Percentiles rank a stretch among this genome's conserved stretches.
phyloP scores from a whole-genome alignment of 2,113 vertebrate genomes.

The Sinocyclocheilus rhinocerous region DNA sequence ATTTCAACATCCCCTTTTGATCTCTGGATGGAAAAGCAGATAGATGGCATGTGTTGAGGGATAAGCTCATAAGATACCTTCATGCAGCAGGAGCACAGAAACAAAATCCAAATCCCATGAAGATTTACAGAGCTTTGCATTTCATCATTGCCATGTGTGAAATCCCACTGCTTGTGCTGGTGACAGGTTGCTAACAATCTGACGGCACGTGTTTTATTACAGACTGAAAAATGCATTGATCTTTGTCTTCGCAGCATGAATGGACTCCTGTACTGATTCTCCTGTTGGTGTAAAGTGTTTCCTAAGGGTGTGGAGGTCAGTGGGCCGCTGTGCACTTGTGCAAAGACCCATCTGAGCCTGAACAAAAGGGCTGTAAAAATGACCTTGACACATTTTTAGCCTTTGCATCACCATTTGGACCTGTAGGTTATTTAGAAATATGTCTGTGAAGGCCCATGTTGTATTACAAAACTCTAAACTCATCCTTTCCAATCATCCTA shows the following conservation, averaged over 20 bases:
- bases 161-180: constrained; percentile 28
- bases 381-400: neutral
- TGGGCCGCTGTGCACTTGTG: neutral
- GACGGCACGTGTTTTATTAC: neutral
- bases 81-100: neutral
- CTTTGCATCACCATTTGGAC: neutral
- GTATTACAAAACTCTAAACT: too few species aligned
- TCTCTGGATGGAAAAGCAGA: neutral
- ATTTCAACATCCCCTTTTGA: neutral
- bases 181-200: constrained; percentile 24
- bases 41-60: constrained; percentile 12
- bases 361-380: too few species aligned
- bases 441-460: too few species aligned
- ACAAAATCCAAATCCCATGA: constrained; percentile 34
- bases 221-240: constrained; percentile 10
- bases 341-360: neutral
- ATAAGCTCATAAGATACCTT: constrained; percentile 23
- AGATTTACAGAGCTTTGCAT: constrained; percentile 48
- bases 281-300: neutral
- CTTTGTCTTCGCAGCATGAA: neutral
- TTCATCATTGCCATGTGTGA: constrained; percentile 38
- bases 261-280: neutral
- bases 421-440: too few species aligned
- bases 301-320: neutral
- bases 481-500: too few species aligned